These are phyloP conservation scores for Poicephalus meyeri DNA, from an alignment of 2,113 vertebrate species.

Conservation along the genomic window DNA sequence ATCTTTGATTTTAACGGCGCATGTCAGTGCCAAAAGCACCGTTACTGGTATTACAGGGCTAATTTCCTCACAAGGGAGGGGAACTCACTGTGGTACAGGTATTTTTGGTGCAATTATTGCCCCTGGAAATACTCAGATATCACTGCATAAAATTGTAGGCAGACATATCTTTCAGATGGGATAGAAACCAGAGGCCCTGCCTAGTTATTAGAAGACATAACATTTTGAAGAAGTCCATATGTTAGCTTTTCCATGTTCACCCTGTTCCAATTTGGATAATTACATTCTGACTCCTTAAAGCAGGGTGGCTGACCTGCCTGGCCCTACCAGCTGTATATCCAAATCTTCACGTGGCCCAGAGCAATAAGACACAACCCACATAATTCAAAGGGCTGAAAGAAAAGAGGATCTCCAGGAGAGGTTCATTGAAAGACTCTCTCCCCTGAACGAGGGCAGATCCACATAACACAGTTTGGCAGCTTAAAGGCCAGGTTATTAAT, in stretches of 20 bases:
- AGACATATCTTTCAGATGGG: slow-evolving; percentile 24
- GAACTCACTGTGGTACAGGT: background rate
- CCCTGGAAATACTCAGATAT: background rate
- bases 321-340: slow-evolving; percentile 14
- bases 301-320: slow-evolving; percentile 20
- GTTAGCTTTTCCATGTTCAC: slow-evolving; percentile 27
- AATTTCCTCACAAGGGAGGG: background rate
- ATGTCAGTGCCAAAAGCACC: background rate
- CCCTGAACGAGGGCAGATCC: fast-evolving
- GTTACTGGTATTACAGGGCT: background rate
- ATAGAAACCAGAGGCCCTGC: slow-evolving; percentile 38
- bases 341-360: background rate
- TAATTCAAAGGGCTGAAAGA: background rate
- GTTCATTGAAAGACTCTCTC: background rate
- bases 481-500: background rate
- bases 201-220: slow-evolving; percentile 20
- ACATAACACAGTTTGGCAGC: background rate
- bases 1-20: background rate
- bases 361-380: background rate
- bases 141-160: slow-evolving; percentile 20
- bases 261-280: slow-evolving; percentile 37
- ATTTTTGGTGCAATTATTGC: slow-evolving; percentile 1
- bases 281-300: slow-evolving; percentile 20
- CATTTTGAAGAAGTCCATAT: slow-evolving; percentile 5
- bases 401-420: background rate